A percentile compares a stretch with the other conserved stretches of the same genome.
Conservation (phyloP, 2,888 invertebrate genomes). For the Lochmaea crataegi region DNA sequence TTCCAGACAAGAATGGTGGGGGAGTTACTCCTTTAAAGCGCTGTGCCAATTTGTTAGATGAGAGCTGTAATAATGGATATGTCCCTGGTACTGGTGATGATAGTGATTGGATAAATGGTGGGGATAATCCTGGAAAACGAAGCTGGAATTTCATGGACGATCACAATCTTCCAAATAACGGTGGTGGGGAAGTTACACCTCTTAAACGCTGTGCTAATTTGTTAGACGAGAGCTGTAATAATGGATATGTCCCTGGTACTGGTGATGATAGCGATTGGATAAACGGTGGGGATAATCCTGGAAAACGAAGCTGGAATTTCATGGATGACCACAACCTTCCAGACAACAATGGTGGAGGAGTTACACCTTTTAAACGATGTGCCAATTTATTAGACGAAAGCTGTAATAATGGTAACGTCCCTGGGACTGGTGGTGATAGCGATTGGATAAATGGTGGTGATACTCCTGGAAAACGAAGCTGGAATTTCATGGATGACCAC, state of each 20-base stretch:
- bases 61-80: constrained; percentile 54
- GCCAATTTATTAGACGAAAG: constrained; percentile 68
- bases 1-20: constrained; percentile 5
- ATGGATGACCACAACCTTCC: constrained; percentile 68
- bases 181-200: constrained; percentile 49
- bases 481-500: constrained; percentile 10
- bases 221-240: constrained; percentile 69
- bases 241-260: constrained; percentile 59
- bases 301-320: constrained; percentile 56
- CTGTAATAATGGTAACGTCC: constrained; percentile 55
- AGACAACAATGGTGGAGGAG: constrained; percentile 51
- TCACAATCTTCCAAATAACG: constrained; percentile 61
- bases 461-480: constrained; percentile 42
- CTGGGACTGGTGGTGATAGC: constrained; percentile 63
- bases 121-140: constrained; percentile 47
- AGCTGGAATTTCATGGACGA: constrained; percentile 68
- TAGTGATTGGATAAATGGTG: constrained; percentile 62
- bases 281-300: constrained; percentile 45
- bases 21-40: constrained; percentile 48
- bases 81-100: constrained; percentile 46
- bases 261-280: constrained; percentile 57
- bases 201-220: constrained; percentile 53
- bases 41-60: constrained; percentile 48
- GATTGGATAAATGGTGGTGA: constrained; percentile 48
- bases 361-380: constrained; percentile 33